Percentiles rank a stretch among this genome's conserved stretches.
Conservation (phyloP, 2,113 vertebrate genomes). For the Cochlearius cochlearius region DNA sequence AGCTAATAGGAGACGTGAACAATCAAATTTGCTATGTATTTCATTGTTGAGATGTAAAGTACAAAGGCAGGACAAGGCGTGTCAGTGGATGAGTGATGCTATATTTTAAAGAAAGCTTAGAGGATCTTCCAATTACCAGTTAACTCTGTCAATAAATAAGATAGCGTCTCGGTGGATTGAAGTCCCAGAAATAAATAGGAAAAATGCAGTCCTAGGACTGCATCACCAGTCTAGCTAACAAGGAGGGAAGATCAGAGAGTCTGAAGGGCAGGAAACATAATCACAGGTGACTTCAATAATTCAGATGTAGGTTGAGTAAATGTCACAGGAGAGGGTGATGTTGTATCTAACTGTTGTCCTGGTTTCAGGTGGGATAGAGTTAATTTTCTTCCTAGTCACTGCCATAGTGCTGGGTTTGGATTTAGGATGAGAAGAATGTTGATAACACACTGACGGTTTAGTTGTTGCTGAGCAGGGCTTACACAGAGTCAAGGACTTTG, state of each 20-base stretch:
- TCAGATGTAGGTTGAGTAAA: neutral
- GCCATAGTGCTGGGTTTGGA: too few relatives aligned
- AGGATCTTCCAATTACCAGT: neutral
- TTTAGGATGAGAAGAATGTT: too few relatives aligned
- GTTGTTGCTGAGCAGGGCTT: too few relatives aligned
- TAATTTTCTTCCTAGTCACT: too few relatives aligned
- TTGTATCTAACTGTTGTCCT: neutral
- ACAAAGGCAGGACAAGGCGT: neutral
- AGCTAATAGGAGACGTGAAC: neutral
- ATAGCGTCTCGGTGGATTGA: neutral
- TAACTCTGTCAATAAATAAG: neutral
- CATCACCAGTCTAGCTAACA: neutral
- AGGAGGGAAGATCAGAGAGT: neutral
- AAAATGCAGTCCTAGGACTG: neutral
- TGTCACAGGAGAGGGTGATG: neutral
- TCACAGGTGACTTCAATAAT: neutral
- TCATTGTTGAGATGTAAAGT: neutral
- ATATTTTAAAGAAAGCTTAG: neutral
- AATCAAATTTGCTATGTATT: neutral
- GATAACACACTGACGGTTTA: too few relatives aligned
- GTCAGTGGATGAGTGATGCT: neutral
- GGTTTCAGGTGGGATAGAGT: too few relatives aligned
- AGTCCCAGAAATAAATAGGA: neutral
- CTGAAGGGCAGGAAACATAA: neutral
- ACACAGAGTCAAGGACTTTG: too few relatives aligned